Evolutionary conservation across 2,888 invertebrate genomes (phyloP), one percentile per base, ranked within the genome.

Genomic region (Sclerodermus sp.): DNA sequence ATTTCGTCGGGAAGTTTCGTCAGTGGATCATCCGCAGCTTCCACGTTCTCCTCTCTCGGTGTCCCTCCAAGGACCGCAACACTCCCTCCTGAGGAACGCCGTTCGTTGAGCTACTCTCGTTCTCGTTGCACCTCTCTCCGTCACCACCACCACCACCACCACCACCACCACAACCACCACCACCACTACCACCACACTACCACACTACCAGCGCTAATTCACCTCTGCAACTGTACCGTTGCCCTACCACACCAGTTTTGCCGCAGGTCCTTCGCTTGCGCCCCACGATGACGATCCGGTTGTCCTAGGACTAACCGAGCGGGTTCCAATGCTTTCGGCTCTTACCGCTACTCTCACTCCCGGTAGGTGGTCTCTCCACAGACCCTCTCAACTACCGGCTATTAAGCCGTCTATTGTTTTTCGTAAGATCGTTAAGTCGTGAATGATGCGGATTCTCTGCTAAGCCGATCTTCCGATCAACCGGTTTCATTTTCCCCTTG

Each of bases 171-270:
- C 56, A 73, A 70, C 70, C 64, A 66, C 67, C 61, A 63, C 61
- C 56, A 68, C 62, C 66, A 67, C 67, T 66, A n/a, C 9, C 23
- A 23, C 23, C 10, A 17, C 12, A 40, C 17, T n/a, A n/a, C 16
- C 16, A 29, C 38, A 29, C 23, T 23, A n/a, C 42, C 31, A 29
- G 12, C 42, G 34, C 56, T 67, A 71, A 73, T 71, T 71, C 64
- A 66, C 67, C 61, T 64, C 61, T 57, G 69, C 62, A 67, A 67
- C 67, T 66, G 64, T 68, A 65, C 57, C 48, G 45, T 42, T 29
- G 42, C 49, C 58, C 55, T 56, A 54, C 57, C 54, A 49, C 45
- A 48, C 49, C 34, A 47, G 29, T 6, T 37, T 37, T 13, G 14
- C 37, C 37, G 8, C 1, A 16, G 14, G 37, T 16, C 37, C 37